Conservation (phyloP, 37 sponge, comb jelly and placozoan genomes). For the Diacarnus erythraeanus region DNA sequence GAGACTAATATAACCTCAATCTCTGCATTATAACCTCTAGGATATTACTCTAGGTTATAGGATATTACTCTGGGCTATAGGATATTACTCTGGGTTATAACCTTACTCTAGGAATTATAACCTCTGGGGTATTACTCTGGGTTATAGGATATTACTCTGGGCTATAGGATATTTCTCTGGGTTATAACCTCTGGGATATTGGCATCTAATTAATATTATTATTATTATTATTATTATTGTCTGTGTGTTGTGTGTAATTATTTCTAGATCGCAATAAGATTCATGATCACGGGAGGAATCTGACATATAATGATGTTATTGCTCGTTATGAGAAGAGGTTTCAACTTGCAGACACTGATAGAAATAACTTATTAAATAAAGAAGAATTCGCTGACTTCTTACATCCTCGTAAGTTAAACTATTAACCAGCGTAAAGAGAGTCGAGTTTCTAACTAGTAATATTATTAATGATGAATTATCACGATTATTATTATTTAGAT, state of each 20-base stretch:
- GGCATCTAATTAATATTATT: neutral
- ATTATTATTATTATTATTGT: neutral
- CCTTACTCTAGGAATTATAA: too few relatives aligned
- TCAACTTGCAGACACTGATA: constrained; percentile 66
- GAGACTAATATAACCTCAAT: too few relatives aligned
- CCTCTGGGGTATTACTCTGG: too few relatives aligned
- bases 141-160: too few relatives aligned
- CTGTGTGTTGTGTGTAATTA: neutral
- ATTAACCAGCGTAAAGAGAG: too few relatives aligned
- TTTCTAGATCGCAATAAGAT: constrained; percentile 38
- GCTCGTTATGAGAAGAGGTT: constrained; percentile 56
- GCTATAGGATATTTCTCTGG: too few relatives aligned
- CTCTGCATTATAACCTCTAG: too few relatives aligned
- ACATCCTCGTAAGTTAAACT: constrained; percentile 67
- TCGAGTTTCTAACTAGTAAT: neutral
- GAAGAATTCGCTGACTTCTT: constrained; percentile 82
- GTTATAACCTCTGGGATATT: too few relatives aligned
- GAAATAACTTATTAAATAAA: constrained; percentile 42
- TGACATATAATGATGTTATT: constrained; percentile 51
- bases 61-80: too few relatives aligned
- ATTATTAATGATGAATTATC: neutral
- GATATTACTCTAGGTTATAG: too few relatives aligned
- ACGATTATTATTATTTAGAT: constrained; percentile 38
- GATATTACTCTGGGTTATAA: too few relatives aligned
- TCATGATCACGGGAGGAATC: constrained; percentile 50